phyloP scores from a whole-genome alignment of 1,140 invertebrate species.

The Trachymyrmex septentrionalis region DNA sequence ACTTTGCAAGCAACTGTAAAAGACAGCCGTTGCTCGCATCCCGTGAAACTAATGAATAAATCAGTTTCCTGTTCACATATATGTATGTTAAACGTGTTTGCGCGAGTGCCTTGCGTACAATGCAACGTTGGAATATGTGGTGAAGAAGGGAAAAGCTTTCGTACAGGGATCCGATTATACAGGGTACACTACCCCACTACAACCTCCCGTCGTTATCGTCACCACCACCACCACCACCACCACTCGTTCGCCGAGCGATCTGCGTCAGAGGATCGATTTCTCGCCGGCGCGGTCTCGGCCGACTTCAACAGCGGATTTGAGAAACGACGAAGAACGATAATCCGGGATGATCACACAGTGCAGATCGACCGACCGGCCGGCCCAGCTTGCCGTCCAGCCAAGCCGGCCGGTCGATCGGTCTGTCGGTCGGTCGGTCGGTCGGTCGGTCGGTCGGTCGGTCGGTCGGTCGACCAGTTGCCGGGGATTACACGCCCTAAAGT shows the following conservation, averaged over 20 bases:
- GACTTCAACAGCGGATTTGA: constrained; percentile 55
- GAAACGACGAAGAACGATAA: constrained; percentile 53
- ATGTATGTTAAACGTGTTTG: neutral
- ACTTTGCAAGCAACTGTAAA: neutral
- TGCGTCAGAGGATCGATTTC: constrained; percentile 61
- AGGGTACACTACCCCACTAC: constrained; percentile 14
- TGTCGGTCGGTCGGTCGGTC: neutral
- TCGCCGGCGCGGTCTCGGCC: constrained; percentile 33
- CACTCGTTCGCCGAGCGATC: constrained; percentile 30
- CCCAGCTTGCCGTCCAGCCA: no score
- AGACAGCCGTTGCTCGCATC: neutral
- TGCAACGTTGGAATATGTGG: constrained; percentile 11
- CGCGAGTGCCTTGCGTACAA: constrained; percentile 31
- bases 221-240: neutral
- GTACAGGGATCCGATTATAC: constrained; percentile 46
- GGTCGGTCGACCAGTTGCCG: neutral
- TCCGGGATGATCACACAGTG: constrained; percentile 56
- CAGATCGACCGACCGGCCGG: neutral
- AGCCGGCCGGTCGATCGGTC: neutral
- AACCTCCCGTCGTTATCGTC: neutral
- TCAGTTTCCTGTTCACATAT: constrained; percentile 7
- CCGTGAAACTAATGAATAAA: constrained; percentile 19
- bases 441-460: neutral
- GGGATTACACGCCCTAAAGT: constrained; percentile 64
- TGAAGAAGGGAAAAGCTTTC: constrained; percentile 41